Evolutionary conservation across 2,113 vertebrate species (phyloP), one percentile per base, ranked within the genome.

Genomic region (Papio anubis): DNA sequence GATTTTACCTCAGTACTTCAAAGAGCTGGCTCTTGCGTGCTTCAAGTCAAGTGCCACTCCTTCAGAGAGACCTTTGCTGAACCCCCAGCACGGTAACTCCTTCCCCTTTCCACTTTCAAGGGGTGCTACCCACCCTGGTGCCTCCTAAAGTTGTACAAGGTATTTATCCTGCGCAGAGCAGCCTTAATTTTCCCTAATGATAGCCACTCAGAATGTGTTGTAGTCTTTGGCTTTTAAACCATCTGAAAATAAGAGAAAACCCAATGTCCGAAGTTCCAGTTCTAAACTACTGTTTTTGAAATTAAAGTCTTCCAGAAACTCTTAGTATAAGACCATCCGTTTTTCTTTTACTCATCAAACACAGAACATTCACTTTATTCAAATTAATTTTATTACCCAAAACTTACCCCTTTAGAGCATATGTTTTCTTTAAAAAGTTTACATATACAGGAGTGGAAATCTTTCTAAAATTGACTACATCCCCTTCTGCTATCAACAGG

Each of bases 271-370:
- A 45, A 45, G 45, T 45, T 45, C 27, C 13, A 30, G 14, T 57
- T 66, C 25, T 79, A 27, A 81, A 59, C 20, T 64, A 81, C 21
- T 72, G n/a, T 82, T 86, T 87, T 57, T 91, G 18, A 66, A 66
- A 73, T 82, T 78, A 92, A 82, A 92, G 40, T 83, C 50, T 50
- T 78, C 21, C 40, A 88, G 68, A 92, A 93, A 91, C 91, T 73
- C 38, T 83, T 45, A 64, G 38, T 8, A 50, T 13, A 76, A 9
- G 30, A 85, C 7, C 17, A 85, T 32, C 57, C 30, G 25, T 75
- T 96, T 96, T 94, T 80, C 73, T 43, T 96, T 89, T 30, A 48
- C 55, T 79, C 59, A 87, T 14, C 92, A 92, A 81, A 83, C 20
- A n/a, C 13, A 87, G 50, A 38, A 61, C 23, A 6, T 38, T 50